Evolutionary conservation across 1,140 invertebrate species (phyloP), one percentile per base, ranked within the genome.

Genomic region (Contarinia nasturtii): DNA sequence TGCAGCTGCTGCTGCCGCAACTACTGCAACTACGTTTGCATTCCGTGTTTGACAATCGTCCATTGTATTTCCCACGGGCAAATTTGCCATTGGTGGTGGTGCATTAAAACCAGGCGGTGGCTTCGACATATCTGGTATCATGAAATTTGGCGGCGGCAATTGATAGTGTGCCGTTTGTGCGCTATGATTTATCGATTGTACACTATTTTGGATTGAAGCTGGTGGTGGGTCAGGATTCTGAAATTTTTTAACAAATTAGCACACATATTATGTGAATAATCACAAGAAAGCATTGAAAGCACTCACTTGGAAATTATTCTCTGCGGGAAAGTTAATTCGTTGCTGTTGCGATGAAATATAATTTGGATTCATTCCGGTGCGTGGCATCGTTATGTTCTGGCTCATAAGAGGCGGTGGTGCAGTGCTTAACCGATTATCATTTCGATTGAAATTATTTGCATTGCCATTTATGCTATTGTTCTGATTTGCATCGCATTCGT

Each of bases 91-190:
- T 54, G 37, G 64, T 56, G 64, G 49, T 27, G 20, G 43, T 42
- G 41, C 41, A 44, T 72, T 70, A 61, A 86, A 86, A 18, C 84
- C 82, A 18, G 84, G 85, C 1, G 86, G 86, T 7, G 86, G 86
- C 56, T 83, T 84, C 33, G 80, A 84, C 53, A 89, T 75, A 67
- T 89, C 85, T 27, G 83, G 83, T 57, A 88, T 57, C 33, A 69
- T 69, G 48, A 73, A 68, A 49, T 65, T 71, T 2, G 58, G 64
- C 21, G 64, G 56, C 20, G 64, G 60, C 11, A 55, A 59, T 50
- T 58, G 68, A 41, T 44, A 47, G 44, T 47, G 20, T 17, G 5
- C 15, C 11, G 36, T 18, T 15, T 14, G n/a, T 36, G 45, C 10
- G 34, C n/a, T 45, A 11, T 18, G 18, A 45, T 33, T 34, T 4